Evolutionary conservation across 2,113 vertebrate species (phyloP).

Genomic region (Jacana jacana): DNA sequence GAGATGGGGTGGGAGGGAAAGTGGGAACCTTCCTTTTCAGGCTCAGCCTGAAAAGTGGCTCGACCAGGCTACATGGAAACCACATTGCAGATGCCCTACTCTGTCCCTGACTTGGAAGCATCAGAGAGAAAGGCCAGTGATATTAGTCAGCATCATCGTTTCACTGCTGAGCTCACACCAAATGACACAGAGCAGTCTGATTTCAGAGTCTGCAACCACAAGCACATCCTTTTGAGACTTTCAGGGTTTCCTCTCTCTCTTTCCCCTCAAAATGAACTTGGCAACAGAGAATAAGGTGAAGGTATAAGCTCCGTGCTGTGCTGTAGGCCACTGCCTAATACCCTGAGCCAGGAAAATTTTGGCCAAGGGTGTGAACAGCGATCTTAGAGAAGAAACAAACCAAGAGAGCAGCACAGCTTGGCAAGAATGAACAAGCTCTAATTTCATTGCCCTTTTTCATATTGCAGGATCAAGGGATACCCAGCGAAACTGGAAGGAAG

Average conservation of each 20-base stretch:
- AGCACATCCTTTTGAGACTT: not conserved
- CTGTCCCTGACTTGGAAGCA: not conserved
- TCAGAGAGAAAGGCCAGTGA: not conserved
- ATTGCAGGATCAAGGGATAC: not conserved
- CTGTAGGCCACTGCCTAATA: not conserved
- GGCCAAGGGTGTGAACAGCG: not conserved
- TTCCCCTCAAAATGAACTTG: not conserved
- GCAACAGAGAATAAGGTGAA: not conserved
- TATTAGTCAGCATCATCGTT: fast-evolving
- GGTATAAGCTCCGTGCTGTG: not conserved
- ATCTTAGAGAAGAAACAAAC: not conserved
- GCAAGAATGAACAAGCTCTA: not conserved
- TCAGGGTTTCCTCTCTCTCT: not conserved
- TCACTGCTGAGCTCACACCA: not conserved
- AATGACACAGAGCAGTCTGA: not conserved
- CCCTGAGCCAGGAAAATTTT: not conserved
- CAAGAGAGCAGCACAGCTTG: not conserved
- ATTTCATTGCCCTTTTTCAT: not conserved
- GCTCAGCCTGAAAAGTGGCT: not conserved
- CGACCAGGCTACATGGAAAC: not conserved
- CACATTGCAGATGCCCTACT: not conserved
- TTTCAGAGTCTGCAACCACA: not conserved
- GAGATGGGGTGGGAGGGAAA: not conserved
- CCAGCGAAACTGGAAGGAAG: not conserved
- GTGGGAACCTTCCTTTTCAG: not conserved